These are phyloP conservation scores for Falco concolor DNA, from an alignment of 2,797 vertebrate genomes.

Conservation along the genomic window DNA sequence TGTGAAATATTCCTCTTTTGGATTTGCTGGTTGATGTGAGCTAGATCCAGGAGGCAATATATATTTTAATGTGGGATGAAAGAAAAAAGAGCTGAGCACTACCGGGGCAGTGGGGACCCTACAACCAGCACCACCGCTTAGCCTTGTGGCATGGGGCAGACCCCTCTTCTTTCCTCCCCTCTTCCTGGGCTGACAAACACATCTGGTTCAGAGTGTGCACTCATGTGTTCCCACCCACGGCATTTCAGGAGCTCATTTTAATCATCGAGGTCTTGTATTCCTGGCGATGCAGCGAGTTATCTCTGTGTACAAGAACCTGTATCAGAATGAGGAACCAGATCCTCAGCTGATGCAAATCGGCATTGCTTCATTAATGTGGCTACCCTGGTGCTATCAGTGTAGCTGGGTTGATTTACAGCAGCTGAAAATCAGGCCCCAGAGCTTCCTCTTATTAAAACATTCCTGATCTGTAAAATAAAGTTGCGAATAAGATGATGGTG, in stretches of 20 bases:
- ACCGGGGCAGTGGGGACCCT: fast-evolving
- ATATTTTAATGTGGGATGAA: neutral
- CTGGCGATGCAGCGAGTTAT: neutral
- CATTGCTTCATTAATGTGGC: neutral
- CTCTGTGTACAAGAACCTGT: neutral
- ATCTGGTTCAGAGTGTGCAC: neutral
- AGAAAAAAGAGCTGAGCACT: fast-evolving
- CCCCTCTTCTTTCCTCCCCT: neutral
- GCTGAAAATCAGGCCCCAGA: constrained; percentile 31
- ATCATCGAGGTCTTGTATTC: neutral
- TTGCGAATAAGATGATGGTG: constrained; percentile 28
- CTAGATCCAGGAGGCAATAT: neutral
- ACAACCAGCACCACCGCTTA: fast-evolving
- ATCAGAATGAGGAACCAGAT: neutral
- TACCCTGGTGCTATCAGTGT: neutral
- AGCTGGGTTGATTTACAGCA: constrained; percentile 24
- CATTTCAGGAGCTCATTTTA: neutral
- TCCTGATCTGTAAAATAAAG: constrained; percentile 48
- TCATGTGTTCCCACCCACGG: fast-evolving
- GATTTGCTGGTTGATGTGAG: neutral
- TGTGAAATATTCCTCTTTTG: neutral
- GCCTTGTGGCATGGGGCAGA: neutral
- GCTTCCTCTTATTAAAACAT: constrained; percentile 34
- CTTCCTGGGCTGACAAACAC: neutral
- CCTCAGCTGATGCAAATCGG: neutral